Evolutionary conservation across 1,140 invertebrate species (phyloP).

Genomic region (Drosophila ercepeae): DNA sequence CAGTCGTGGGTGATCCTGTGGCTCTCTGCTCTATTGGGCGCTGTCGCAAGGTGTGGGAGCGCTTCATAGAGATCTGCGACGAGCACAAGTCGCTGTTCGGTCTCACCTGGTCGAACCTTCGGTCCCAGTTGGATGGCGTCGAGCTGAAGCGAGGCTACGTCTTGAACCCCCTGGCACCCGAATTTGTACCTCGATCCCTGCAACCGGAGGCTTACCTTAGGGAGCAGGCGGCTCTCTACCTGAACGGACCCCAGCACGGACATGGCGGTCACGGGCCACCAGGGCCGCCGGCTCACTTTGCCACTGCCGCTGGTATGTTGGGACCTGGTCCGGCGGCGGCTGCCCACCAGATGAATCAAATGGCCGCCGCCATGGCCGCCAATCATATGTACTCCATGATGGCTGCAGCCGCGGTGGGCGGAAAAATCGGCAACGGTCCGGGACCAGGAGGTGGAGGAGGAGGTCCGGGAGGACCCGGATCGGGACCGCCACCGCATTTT

Average conservation of each 20-base stretch:
- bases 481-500: slow-evolving; percentile 55
- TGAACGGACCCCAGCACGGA: slow-evolving; percentile 57
- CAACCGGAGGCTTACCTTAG: slow-evolving; percentile 84
- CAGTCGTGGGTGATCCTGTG: slow-evolving; percentile 94
- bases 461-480: slow-evolving; percentile 33
- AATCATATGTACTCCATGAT: slow-evolving; percentile 75
- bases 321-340: slow-evolving; percentile 60
- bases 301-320: slow-evolving; percentile 50
- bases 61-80: slow-evolving; percentile 90
- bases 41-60: slow-evolving; percentile 93
- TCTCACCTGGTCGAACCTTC: slow-evolving; percentile 88
- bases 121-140: slow-evolving; percentile 89
- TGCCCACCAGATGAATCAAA: slow-evolving; percentile 71
- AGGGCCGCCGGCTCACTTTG: slow-evolving; percentile 58
- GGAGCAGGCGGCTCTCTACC: slow-evolving; percentile 75
- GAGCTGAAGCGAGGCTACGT: slow-evolving; percentile 90
- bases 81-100: slow-evolving; percentile 91
- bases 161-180: slow-evolving; percentile 92
- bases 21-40: slow-evolving; percentile 93
- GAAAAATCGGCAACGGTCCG: slow-evolving; percentile 57
- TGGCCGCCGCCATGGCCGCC: slow-evolving; percentile 71
- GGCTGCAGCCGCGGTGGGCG: slow-evolving; percentile 60
- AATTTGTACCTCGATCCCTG: slow-evolving; percentile 89
- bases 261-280: slow-evolving; percentile 49
- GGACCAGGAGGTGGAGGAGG: slow-evolving; percentile 21